Evolutionary conservation across 2,888 invertebrate species (phyloP).

Genomic region (Drosophila siamana): DNA sequence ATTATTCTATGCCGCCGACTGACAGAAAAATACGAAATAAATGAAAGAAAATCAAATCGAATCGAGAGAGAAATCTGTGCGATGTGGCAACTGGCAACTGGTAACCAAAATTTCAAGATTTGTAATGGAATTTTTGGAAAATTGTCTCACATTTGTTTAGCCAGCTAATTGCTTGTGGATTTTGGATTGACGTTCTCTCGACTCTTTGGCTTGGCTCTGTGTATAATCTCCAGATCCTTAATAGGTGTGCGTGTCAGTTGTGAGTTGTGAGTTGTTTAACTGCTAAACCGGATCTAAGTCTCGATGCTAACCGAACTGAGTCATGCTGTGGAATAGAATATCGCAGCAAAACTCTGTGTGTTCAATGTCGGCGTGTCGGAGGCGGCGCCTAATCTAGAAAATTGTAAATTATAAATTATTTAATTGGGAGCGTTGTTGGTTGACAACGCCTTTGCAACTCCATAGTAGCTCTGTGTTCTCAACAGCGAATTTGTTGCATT

Average conservation of each 20-base stretch:
- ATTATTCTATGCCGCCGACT: constrained; percentile 64
- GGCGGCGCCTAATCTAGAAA: constrained; percentile 78
- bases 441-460: constrained; percentile 67
- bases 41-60: constrained; percentile 6
- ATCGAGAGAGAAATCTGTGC: constrained; percentile 16
- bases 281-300: constrained; percentile 70
- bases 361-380: constrained; percentile 65
- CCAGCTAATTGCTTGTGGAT: constrained; percentile 59
- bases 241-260: constrained; percentile 61
- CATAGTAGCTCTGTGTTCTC: background rate
- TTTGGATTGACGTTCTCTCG: constrained; percentile 44
- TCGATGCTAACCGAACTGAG: constrained; percentile 37
- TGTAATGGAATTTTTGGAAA: constrained; percentile 57
- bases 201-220: constrained; percentile 14
- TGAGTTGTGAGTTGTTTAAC: no score
- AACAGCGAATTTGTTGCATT: constrained; percentile 52
- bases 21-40: background rate
- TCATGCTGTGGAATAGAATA: constrained; percentile 38
- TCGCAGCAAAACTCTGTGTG: constrained; percentile 14
- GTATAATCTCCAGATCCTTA: constrained; percentile 56
- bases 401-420: constrained; percentile 69
- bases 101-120: background rate
- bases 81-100: constrained; percentile 60
- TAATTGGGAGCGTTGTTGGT: constrained; percentile 65
- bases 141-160: constrained; percentile 72